Conservation (phyloP, 2,113 vertebrate species). For the Piprites chloris region DNA sequence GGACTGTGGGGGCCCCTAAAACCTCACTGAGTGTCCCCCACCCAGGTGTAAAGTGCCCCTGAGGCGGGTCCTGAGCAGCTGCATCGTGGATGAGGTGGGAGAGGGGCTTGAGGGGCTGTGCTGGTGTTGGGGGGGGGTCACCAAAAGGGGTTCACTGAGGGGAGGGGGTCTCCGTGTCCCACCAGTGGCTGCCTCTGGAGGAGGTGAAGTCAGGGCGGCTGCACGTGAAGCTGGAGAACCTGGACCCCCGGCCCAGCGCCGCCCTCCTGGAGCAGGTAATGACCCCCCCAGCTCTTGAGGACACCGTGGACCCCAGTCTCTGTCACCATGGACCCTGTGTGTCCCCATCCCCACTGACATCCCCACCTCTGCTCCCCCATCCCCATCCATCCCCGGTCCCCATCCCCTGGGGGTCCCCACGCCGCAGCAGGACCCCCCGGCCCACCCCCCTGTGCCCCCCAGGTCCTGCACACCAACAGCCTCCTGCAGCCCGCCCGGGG, state of each 20-base stretch:
- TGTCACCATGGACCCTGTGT: neutral
- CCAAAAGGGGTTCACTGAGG: too few relatives aligned
- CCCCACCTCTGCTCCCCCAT: conserved; percentile 6
- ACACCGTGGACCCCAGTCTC: too few relatives aligned
- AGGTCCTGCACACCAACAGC: neutral
- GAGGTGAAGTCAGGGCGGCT: conserved; percentile 88
- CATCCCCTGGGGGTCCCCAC: neutral
- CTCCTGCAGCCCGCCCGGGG: conserved; percentile 77
- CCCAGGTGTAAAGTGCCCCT: conserved; percentile 85
- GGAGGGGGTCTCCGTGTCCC: neutral
- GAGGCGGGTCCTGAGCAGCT: conserved; percentile 76
- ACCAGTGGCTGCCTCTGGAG: conserved; percentile 87
- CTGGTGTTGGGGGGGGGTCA: too few relatives aligned
- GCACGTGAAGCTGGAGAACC: conserved; percentile 85
- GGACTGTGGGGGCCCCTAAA: neutral
- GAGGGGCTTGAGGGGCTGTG: neutral
- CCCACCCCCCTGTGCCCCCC: conserved; percentile 35
- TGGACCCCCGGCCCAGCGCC: conserved; percentile 73
- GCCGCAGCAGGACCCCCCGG: neutral
- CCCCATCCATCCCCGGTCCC: conserved; percentile 69
- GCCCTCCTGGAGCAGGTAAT: conserved; percentile 82
- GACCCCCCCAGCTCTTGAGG: neutral
- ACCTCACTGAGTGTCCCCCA: neutral
- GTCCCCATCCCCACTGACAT: neutral
- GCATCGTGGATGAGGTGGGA: conserved; percentile 82